phyloP scores from a whole-genome alignment of 2,797 vertebrate species.

The Galagoides demidoff region DNA sequence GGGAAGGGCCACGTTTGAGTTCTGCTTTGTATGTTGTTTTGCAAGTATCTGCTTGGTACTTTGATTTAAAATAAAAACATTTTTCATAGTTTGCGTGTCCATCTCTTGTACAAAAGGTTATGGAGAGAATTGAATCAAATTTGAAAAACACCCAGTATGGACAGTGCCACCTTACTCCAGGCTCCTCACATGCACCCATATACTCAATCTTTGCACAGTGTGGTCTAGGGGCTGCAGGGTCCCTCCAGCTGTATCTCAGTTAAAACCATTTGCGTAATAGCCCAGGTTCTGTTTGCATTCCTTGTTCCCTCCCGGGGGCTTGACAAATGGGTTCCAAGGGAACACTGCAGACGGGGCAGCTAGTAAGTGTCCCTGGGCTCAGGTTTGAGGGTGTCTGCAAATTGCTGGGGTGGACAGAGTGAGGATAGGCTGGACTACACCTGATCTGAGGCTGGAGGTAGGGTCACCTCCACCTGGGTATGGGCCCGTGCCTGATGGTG shows the following conservation, averaged over 20 bases:
- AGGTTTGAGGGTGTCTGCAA: not conserved
- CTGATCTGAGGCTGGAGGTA: not conserved
- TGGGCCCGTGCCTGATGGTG: not conserved
- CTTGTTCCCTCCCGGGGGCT: not conserved
- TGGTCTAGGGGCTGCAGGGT: not conserved
- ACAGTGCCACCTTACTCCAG: not conserved
- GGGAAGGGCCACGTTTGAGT: constrained; percentile 11
- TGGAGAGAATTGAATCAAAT: not conserved
- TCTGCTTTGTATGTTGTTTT: constrained; percentile 75
- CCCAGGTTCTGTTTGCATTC: not conserved
- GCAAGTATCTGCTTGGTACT: constrained; percentile 77
- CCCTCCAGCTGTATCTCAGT: too few relatives aligned
- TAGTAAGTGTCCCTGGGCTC: not conserved
- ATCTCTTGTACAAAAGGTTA: not conserved
- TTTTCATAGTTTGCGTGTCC: constrained; percentile 64
- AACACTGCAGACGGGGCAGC: too few relatives aligned
- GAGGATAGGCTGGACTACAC: not conserved
- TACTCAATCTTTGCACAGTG: not conserved
- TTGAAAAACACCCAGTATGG: not conserved
- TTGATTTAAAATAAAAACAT: constrained; percentile 77
- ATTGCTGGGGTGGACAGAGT: not conserved
- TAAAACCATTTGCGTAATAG: not conserved
- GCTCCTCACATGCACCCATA: not conserved
- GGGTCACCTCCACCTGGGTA: fast-evolving
- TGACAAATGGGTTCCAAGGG: not conserved